Base-by-base conservation (phyloP, 1,140 invertebrate genomes). In the Gryllus bimaculatus region DNA sequence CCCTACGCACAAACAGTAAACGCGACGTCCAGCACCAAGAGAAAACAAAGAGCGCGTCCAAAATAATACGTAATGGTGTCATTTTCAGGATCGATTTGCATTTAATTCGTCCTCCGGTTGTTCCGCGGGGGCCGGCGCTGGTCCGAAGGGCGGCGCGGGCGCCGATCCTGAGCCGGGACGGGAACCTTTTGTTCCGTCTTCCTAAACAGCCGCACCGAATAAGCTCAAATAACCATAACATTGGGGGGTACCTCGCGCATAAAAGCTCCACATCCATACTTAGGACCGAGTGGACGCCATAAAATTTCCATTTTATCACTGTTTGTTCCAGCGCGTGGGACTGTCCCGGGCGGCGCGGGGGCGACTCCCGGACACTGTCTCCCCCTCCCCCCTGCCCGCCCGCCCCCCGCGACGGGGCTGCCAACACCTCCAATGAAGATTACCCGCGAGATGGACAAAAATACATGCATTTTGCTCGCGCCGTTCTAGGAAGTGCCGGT, bases 191-290 rank as follows among this genome's bases (percentile, higher is more conserved):
- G 54, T 66, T 66, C 54, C 54, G 54, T 7, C 54, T 66, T 66
- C 54, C 54, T 66, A 66, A 66, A 66, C 54, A 66, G 54, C 54
- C 54, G 7, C 54, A 66, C 54, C 54, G 54, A 66, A 66, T 66
- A 66, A 66, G 54, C 54, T 66, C 54, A 66, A 66, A 66, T 66
- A 66, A 66, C 54, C 54, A 66, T 66, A 66, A 66, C 54, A 66
- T 66, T 66, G 54, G 18, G 54, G 54, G 54, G 54, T 66, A 66
- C 54, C 10, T 66, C 54, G 54, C 54, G 54, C 54, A 66, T 66
- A 66, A 66, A 66, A 66, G 54, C 54, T 66, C 54, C 54, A 66
- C 54, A 66, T 66, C 54, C 54, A 66, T 66, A 66, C 54, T 66
- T 66, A 66, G 54, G 54, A 7, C 18, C 54, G 10, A 66, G 54